phyloP scores from a whole-genome alignment of 2,797 vertebrate species.

The Enteromius viviparus region DNA sequence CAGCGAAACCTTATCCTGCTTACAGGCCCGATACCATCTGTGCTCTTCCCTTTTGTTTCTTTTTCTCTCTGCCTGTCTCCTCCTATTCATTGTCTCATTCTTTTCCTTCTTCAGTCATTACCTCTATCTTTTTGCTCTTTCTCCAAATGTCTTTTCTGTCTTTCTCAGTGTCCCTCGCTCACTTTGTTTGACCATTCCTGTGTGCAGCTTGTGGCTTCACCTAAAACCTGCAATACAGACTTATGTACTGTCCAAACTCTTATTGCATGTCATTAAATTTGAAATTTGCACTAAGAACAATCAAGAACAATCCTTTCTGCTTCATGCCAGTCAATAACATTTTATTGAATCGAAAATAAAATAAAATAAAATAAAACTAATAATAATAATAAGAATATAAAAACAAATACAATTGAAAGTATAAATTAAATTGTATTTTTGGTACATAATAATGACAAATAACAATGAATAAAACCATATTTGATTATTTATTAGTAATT shows the following conservation, averaged over 20 bases:
- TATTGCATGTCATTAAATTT: background rate
- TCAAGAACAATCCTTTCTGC: background rate
- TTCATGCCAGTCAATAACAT: background rate
- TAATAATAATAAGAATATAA: background rate
- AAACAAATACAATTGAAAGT: no score
- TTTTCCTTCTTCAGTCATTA: conserved; percentile 39
- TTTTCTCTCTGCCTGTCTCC: conserved; percentile 29
- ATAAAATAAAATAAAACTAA: background rate
- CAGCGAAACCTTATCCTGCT: conserved; percentile 65
- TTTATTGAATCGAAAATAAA: background rate
- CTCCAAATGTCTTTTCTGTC: conserved; percentile 27
- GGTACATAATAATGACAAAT: background rate
- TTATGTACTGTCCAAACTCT: background rate
- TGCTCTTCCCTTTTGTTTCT: conserved; percentile 37
- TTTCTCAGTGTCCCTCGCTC: background rate
- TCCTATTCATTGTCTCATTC: conserved; percentile 35
- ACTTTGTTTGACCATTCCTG: conserved; percentile 12
- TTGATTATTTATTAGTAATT: conserved; percentile 4
- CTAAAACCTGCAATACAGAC: conserved; percentile 2
- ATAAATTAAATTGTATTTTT: background rate
- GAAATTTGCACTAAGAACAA: background rate
- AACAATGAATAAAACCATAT: background rate
- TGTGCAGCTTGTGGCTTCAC: background rate
- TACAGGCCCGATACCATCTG: conserved; percentile 54
- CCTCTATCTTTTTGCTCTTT: conserved; percentile 18